Base-by-base conservation (phyloP, 1,140 invertebrate species). In the Heliothis subflexa region DNA sequence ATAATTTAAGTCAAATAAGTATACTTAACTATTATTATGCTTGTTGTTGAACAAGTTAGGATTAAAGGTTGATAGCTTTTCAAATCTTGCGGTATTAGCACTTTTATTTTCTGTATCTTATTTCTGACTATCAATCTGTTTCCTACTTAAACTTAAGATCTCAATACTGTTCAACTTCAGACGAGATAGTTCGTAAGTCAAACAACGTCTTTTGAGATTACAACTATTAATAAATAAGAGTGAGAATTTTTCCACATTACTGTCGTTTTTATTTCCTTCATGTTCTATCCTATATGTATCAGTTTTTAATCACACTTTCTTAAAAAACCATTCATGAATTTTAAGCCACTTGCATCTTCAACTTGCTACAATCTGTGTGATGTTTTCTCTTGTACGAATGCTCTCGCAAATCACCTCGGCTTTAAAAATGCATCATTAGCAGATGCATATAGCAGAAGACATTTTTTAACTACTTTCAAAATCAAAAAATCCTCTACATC, bases 201-300 rank as follows among this genome's bases (percentile, higher is more conserved):
- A 68, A 71, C 68, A 71, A 55, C 50, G 68, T 28, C 50, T 55
- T 54, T 66, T 71, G 68, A 55, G 68, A 71, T 71, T 71, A 71
- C 54, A 40, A 40, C n/a, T 52, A 52, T 50, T 55, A 71, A 54
- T 55, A 54, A 55, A 71, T 64, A 18, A 54, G 33, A 16, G 68
- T 71, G 68, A 33, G 5, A 52, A 40, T 52, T 68, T 50, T 68
- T 50, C 25, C 21, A 52, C 50, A 40, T 16, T 40, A 62, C 14
- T 40, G 28, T n/a, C 0, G n/a, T 57, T 57, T 57, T 57, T 25
- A 12, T 57, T 57, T 16, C n/a, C 16, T 9, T 54, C 7, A n/a
- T 54, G n/a, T 54, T 25, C n/a, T 59, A 25, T 25, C 0, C 21
- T 25, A 25, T 25, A 25, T 25, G 21, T 25, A 25, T 25, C 21